Evolutionary conservation across 2,797 vertebrate genomes (phyloP), one percentile per base, ranked within the genome.

Genomic region (Rhinophrynus dorsalis): DNA sequence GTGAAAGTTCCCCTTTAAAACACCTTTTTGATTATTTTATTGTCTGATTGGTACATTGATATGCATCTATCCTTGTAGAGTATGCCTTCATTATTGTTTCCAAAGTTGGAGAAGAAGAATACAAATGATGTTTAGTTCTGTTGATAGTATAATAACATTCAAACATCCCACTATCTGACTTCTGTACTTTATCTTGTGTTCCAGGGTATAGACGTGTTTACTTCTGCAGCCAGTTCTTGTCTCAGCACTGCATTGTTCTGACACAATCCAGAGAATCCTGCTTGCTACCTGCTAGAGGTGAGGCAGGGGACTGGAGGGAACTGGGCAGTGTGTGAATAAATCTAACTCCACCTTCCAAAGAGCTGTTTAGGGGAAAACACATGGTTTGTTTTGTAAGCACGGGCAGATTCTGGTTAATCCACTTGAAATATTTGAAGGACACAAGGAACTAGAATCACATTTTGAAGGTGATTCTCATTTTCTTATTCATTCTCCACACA

Each of bases 361-460:
- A 3, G 1, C 12, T 58, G 60, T 64, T 58, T 72, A 64, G 24
- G 35, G 51, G 9, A 23, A 64, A 64, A 64, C 68, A 72, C n/a
- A 32, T 2, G 8, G 1, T n/a, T 32, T 72, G 60, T 72, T 72
- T 47, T 72, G 44, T 18, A 60, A 72, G 64, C 68, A 63, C 5
- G 8, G 21, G 11, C 10, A 21, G 5, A 9, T 35, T 4, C 3
- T 10, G 11, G 5, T n/a, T n/a, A n/a, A n/a, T n/a, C n/a, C 18
- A 56, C 54, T n/a, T n/a, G n/a, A n/a, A 35, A 21, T 4, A 21
- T 30, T 29, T 69, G 56, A 61, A 61, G 48, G 48, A 17, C 27
- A 61, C 13, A 13, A 37, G n/a, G n/a, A 38, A 58, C 10, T 18
- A 17, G 23, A 52, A 51, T 1, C 23, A 51, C 13, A 5, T 50